A percentile compares a stretch with the other conserved stretches of the same genome.
These are phyloP conservation scores for Epistrophe eligans DNA, from an alignment of 2,888 invertebrate species.

Conservation along the genomic window DNA sequence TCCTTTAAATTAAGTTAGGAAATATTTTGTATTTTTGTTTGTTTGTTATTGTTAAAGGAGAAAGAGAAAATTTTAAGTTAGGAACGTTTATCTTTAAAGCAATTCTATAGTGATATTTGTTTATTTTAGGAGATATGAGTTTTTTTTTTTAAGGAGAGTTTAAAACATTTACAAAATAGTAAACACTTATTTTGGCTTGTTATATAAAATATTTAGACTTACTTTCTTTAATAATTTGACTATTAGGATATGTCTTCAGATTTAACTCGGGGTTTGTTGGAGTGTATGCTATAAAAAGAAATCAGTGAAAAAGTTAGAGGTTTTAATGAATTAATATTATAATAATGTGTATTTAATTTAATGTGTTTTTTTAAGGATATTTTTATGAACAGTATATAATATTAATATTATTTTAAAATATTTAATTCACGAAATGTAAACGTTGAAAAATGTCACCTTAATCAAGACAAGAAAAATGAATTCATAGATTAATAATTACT, in stretches of 20 bases:
- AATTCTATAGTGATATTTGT: not conserved
- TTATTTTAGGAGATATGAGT: not conserved
- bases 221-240: conserved; percentile 94
- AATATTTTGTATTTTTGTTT: conserved; percentile 50
- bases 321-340: too few relatives aligned
- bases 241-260: conserved; percentile 90
- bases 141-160: not conserved
- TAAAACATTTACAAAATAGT: not conserved
- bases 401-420: too few relatives aligned
- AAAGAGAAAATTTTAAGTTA: conserved; percentile 68
- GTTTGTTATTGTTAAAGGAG: conserved; percentile 70
- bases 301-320: not conserved
- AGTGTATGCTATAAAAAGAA: conserved; percentile 41
- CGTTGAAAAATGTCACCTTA: too few relatives aligned
- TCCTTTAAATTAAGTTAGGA: conserved; percentile 79
- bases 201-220: conserved; percentile 83
- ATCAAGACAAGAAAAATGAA: too few relatives aligned
- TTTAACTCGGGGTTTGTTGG: conserved; percentile 85
- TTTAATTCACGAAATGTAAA: too few relatives aligned
- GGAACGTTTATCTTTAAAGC: conserved; percentile 37
- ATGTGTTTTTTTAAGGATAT: too few relatives aligned
- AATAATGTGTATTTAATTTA: too few relatives aligned
- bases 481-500: too few relatives aligned
- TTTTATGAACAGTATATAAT: too few relatives aligned
- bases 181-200: not conserved